A percentile compares a stretch with the other conserved stretches of the same genome.
Evolutionary conservation across 2,797 vertebrate genomes (phyloP).

Genomic region (Phoxinus dragarum): DNA sequence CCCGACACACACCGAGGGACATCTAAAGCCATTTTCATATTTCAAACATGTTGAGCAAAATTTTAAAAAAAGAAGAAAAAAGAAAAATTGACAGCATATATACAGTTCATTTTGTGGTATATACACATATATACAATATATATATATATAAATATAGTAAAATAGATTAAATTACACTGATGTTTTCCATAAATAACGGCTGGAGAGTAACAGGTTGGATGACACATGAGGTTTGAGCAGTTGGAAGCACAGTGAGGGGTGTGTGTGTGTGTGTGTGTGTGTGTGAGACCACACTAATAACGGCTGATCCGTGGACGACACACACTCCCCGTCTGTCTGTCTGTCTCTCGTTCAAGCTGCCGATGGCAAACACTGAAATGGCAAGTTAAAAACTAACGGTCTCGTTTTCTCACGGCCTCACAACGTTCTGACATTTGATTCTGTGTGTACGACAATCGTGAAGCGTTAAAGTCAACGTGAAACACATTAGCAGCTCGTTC

Average conservation of each 20-base stretch:
- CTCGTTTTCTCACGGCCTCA: neutral
- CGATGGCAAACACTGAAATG: slow-evolving; percentile 60
- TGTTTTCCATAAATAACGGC: slow-evolving; percentile 94
- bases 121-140: slow-evolving; percentile 83
- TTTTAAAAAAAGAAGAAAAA: slow-evolving; percentile 65
- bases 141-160: slow-evolving; percentile 93
- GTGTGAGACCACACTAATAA: neutral
- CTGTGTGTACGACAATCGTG: neutral
- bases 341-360: slow-evolving; percentile 60
- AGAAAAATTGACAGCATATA: slow-evolving; percentile 73
- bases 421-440: neutral
- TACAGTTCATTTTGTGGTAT: slow-evolving; percentile 77
- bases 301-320: neutral
- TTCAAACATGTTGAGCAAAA: slow-evolving; percentile 66
- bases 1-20: slow-evolving; percentile 38
- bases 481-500: neutral
- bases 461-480: slow-evolving; percentile 9
- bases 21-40: slow-evolving; percentile 62
- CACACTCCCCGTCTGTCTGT: slow-evolving; percentile 33
- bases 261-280: slow-evolving; percentile 30
- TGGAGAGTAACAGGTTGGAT: slow-evolving; percentile 84
- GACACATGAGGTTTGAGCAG: slow-evolving; percentile 77
- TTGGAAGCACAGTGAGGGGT: slow-evolving; percentile 84
- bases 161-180: slow-evolving; percentile 95
- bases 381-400: slow-evolving; percentile 47